Conservation (phyloP, 2,888 invertebrate species). For the Apamea epomidion region DNA sequence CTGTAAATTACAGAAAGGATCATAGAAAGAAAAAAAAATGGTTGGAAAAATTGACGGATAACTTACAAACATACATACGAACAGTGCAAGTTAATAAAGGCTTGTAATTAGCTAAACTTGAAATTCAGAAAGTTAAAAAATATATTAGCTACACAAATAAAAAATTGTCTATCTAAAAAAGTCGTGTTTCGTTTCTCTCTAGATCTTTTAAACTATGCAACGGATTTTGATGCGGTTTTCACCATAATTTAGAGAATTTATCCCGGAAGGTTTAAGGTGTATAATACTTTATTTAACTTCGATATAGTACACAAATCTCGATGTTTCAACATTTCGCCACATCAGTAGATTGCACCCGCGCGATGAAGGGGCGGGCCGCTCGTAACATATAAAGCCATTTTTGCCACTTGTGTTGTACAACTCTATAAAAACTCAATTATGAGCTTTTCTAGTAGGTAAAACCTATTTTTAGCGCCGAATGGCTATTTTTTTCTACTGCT, state of each 20-base stretch:
- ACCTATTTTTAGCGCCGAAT: neutral
- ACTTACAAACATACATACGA: too few species aligned
- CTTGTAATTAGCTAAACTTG: too few species aligned
- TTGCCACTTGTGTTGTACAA: neutral
- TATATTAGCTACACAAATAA: too few species aligned
- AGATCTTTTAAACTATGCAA: neutral
- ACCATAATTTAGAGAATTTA: neutral
- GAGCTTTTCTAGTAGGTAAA: neutral
- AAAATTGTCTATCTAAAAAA: too few species aligned
- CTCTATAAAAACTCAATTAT: neutral
- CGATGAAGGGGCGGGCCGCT: neutral
- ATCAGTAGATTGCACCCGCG: neutral
- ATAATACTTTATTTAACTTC: neutral
- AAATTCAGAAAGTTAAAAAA: neutral
- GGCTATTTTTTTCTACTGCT: neutral
- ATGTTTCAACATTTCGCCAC: neutral
- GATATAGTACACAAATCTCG: neutral
- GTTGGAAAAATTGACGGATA: too few species aligned
- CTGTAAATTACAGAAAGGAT: neutral
- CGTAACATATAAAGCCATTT: neutral
- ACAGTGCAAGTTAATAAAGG: too few species aligned
- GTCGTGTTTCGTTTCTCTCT: neutral
- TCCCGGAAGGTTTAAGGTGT: neutral
- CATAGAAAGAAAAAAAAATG: neutral
- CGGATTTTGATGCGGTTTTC: neutral